Base-by-base conservation (phyloP, 2,113 vertebrate genomes). In the Vidua chalybeata region DNA sequence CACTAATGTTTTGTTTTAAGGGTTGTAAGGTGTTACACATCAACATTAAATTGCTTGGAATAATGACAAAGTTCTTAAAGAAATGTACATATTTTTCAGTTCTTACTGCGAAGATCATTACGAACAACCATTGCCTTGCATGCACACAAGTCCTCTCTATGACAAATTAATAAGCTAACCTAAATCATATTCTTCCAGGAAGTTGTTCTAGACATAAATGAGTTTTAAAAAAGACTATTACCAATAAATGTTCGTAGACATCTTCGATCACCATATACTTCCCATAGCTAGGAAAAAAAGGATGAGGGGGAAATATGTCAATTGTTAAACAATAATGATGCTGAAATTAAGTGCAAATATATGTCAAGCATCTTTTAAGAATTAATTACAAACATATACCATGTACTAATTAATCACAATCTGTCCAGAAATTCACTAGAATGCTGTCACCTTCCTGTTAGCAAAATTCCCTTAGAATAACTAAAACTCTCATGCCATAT, bases 191-290 rank as follows among this genome's bases (percentile, higher is more conserved):
- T 35, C 45, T 59, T 78, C 45, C 58, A 74, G 27, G 6, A 87
- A 63, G 14, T 20, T 81, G 10, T 31, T 72, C 54, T 66, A 52
- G 58, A 83, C 35, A 75, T 24, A 49, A 13, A 73, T 33, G 22
- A 74, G 19, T 23, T 68, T 28, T 39, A 87, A 86, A 93, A 81
- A 80, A 66, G 41, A 90, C 15, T 87, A 97, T 98, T 98, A 99
- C 99, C 99, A 84, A 99, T 99, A 97, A 99, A 99, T 2, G 99
- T 99, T 85, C 99, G 97, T 72, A 99, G 97, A 87, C 99, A 99
- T 96, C 99, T 98, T 95, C 99, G 98, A 64, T 99, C 99, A n/a
- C 97, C 97, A 72, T 99, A 99, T n/a, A 99, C 99, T 87, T 99
- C 99, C 99, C 99, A 99, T 1, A 99, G 95, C 99, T 99, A 90